These are phyloP conservation scores for Mallotus villosus DNA, from an alignment of 2,797 vertebrate species.

Conservation along the genomic window DNA sequence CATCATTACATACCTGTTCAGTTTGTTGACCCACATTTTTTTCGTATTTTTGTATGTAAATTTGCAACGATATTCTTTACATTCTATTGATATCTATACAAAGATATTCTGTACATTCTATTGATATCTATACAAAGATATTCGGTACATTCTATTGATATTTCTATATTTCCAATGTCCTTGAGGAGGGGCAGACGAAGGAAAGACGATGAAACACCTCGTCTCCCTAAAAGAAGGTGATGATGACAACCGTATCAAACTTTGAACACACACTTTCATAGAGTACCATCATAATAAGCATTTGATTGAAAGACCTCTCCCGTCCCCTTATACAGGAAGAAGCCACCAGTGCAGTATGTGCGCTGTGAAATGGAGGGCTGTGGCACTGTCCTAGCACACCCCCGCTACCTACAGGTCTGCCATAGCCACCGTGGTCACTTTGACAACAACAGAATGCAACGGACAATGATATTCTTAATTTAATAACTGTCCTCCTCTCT, in stretches of 20 bases:
- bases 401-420: constrained; percentile 93
- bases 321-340: constrained; percentile 81
- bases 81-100: neutral
- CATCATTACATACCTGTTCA: too few species aligned
- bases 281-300: neutral
- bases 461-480: neutral
- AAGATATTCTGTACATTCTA: neutral
- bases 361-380: constrained; percentile 99
- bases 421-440: constrained; percentile 1
- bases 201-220: constrained; percentile 97
- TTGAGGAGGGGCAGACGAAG: constrained; percentile 90
- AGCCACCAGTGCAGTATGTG: constrained; percentile 96
- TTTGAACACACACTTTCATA: neutral
- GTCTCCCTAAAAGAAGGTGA: constrained; percentile 94
- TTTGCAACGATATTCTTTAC: neutral
- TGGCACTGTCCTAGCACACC: constrained; percentile 94
- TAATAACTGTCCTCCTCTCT: neutral
- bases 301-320: constrained; percentile 13
- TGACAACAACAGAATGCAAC: neutral
- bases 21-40: too few species aligned
- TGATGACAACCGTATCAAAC: neutral
- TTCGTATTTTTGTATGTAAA: neutral
- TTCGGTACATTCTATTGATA: neutral
- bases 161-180: constrained; percentile 7
- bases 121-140: neutral